Percentiles rank a stretch among this genome's conserved stretches.
phyloP scores from a whole-genome alignment of 1,140 invertebrate species.

The Rhagoletis pomonella region DNA sequence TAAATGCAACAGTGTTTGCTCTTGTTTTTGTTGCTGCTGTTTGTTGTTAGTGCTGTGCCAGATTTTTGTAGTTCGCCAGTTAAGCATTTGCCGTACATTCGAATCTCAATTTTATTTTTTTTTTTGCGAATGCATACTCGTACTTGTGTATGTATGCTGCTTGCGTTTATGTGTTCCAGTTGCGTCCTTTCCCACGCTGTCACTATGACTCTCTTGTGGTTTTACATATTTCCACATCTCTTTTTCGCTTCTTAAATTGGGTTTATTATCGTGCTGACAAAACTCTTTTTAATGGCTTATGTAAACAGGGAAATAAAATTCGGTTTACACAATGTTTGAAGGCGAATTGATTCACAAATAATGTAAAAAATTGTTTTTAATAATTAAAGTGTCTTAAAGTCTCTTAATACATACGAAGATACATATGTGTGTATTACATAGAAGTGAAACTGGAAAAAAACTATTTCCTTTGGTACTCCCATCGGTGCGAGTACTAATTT shows the following conservation, averaged over 20 bases:
- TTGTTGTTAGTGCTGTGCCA: slow-evolving; percentile 36
- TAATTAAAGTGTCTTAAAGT: too few relatives aligned
- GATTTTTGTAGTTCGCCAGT: slow-evolving; percentile 43
- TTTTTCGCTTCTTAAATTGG: slow-evolving; percentile 22
- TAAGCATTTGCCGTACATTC: slow-evolving; percentile 35
- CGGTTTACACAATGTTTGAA: background rate
- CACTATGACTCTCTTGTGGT: slow-evolving; percentile 5
- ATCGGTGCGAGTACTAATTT: too few relatives aligned
- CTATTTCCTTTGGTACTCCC: too few relatives aligned
- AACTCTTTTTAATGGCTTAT: slow-evolving; percentile 13
- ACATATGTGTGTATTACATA: too few relatives aligned
- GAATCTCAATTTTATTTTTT: background rate
- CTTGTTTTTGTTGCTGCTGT: background rate
- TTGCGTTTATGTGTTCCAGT: background rate
- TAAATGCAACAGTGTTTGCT: slow-evolving; percentile 17
- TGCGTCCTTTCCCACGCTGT: slow-evolving; percentile 49
- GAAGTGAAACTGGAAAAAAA: too few relatives aligned
- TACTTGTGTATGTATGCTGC: background rate
- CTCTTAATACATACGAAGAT: too few relatives aligned
- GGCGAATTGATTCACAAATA: too few relatives aligned
- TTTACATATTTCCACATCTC: slow-evolving; percentile 3
- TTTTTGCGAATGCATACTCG: background rate
- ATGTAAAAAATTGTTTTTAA: too few relatives aligned
- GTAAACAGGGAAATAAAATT: slow-evolving; percentile 19
- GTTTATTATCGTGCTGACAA: slow-evolving; percentile 44